phyloP scores from a whole-genome alignment of 2,797 vertebrate genomes.

The Brotula barbata region DNA sequence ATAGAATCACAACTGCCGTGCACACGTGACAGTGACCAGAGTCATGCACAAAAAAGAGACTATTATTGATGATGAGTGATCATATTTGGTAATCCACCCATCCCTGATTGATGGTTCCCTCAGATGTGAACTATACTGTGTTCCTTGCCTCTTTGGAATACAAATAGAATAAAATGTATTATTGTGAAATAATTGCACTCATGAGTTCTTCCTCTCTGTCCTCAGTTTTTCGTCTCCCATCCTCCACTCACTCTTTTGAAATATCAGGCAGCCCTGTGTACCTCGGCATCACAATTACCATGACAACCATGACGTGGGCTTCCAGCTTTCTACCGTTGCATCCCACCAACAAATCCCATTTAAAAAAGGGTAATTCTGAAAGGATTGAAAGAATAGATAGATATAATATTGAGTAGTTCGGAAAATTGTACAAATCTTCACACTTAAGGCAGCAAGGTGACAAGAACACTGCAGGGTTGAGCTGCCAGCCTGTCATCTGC shows the following conservation, averaged over 20 bases:
- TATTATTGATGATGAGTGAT: no score
- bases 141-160: background rate
- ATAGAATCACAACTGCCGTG: no score
- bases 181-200: conserved; percentile 25
- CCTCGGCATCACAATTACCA: conserved; percentile 23
- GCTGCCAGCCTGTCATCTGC: conserved; percentile 19
- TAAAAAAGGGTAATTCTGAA: background rate
- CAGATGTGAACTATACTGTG: no score
- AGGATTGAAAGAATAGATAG: no score
- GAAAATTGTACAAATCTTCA: conserved; percentile 12
- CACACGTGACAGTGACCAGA: no score
- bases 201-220: background rate
- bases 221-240: background rate
- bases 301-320: conserved; percentile 33
- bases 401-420: no score
- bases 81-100: no score
- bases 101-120: no score
- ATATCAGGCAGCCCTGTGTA: conserved; percentile 1
- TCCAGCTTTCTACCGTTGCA: conserved; percentile 21
- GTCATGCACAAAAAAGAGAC: no score
- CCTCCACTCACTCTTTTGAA: conserved; percentile 6
- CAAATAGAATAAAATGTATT: conserved; percentile 3
- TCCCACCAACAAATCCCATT: conserved; percentile 23
- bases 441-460: no score
- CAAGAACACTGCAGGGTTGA: conserved; percentile 20